These are phyloP conservation scores for Pedionomus torquatus DNA, from an alignment of 2,113 vertebrate species.

Conservation along the genomic window DNA sequence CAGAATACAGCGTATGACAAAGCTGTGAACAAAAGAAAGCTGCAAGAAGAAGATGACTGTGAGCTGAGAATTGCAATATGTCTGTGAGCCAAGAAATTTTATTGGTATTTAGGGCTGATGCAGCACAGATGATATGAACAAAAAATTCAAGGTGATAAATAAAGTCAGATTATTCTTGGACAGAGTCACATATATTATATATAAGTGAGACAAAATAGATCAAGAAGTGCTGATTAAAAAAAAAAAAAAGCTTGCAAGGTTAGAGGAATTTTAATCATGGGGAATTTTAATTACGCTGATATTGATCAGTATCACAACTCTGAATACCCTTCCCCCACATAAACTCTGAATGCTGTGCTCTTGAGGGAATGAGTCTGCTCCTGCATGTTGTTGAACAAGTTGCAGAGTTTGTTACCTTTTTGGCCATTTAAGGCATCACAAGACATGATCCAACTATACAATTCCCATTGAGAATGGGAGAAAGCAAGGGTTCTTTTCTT, in stretches of 20 bases:
- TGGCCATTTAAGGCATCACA: background rate
- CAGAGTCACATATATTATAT: background rate
- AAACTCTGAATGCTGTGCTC: background rate
- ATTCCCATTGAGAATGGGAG: background rate
- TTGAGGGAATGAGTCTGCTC: background rate
- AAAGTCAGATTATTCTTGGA: constrained; percentile 22
- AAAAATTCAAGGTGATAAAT: constrained; percentile 55
- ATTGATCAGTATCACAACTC: constrained; percentile 51
- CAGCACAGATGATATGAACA: constrained; percentile 5
- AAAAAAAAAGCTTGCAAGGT: constrained; percentile 38
- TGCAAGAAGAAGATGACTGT: background rate
- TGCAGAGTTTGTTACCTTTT: background rate
- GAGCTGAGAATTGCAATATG: background rate
- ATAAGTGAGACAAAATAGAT: constrained; percentile 21
- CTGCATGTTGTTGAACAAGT: background rate
- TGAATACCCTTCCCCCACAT: background rate
- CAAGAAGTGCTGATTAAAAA: constrained; percentile 55
- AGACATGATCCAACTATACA: background rate
- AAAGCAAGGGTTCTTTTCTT: background rate
- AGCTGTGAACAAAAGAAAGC: constrained; percentile 21
- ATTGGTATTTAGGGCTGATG: constrained; percentile 30
- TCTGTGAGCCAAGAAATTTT: constrained; percentile 22
- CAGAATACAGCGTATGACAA: background rate
- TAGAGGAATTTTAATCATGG: constrained; percentile 55
- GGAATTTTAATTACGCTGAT: constrained; percentile 64